phyloP scores from a whole-genome alignment of 1,140 invertebrate genomes.

The Latrodectus geometricus region DNA sequence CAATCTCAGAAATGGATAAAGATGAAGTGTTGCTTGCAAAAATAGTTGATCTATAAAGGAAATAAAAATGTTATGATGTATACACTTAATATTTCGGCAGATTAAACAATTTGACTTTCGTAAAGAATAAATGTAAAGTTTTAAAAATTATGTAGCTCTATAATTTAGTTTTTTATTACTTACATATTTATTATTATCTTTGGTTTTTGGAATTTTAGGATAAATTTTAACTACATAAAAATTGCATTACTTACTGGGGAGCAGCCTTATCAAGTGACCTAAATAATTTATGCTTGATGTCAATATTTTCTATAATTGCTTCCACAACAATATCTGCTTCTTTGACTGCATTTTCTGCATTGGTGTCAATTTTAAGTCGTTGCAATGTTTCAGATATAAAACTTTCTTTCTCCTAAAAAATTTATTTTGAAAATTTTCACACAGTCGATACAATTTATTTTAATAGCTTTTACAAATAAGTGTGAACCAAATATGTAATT shows the following conservation, averaged over 20 bases:
- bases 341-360: conserved; percentile 75
- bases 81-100: not conserved
- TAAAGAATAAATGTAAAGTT: too few species aligned
- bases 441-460: too few species aligned
- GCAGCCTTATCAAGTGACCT: conserved; percentile 71
- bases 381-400: conserved; percentile 76
- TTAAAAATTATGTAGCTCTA: too few species aligned
- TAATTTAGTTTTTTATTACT: too few species aligned
- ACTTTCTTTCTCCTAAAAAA: conserved; percentile 72
- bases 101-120: too few species aligned
- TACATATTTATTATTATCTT: too few species aligned
- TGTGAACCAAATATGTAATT: too few species aligned
- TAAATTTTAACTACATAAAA: too few species aligned
- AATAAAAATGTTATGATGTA: conserved; percentile 57
- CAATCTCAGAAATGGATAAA: conserved; percentile 85
- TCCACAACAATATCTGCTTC: conserved; percentile 84
- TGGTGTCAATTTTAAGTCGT: conserved; percentile 75
- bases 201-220: too few species aligned
- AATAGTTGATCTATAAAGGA: conserved; percentile 75
- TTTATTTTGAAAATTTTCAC: not conserved
- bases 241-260: conserved; percentile 66
- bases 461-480: too few species aligned
- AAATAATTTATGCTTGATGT: conserved; percentile 84
- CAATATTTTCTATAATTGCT: conserved; percentile 88
- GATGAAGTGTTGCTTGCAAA: conserved; percentile 93